These are phyloP conservation scores for Pedetes capensis DNA, from an alignment of 2,113 vertebrate genomes.

Conservation along the genomic window DNA sequence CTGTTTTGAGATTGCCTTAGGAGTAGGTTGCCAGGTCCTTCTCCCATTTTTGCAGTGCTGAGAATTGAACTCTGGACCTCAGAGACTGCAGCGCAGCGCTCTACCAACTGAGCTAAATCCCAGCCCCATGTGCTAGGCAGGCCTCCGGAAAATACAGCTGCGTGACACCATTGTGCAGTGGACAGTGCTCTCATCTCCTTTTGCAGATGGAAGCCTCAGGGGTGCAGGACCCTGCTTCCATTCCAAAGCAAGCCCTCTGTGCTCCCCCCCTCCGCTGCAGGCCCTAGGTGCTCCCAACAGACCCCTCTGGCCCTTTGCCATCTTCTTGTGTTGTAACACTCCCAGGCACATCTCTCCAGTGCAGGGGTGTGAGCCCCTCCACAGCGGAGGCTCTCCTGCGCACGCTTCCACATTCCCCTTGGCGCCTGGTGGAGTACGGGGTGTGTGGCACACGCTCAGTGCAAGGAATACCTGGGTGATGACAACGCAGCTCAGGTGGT, in stretches of 20 bases:
- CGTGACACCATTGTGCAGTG: not conserved
- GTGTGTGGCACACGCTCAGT: not conserved
- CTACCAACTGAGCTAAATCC: too few relatives aligned
- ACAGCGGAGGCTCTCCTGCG: not conserved
- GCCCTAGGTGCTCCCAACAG: not conserved
- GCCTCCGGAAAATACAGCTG: not conserved
- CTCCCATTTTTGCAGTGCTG: too few relatives aligned
- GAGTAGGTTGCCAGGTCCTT: too few relatives aligned
- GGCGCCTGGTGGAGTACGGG: not conserved
- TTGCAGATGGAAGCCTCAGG: not conserved
- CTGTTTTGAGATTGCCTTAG: too few relatives aligned
- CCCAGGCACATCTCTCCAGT: fast-evolving
- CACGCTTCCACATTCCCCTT: fast-evolving
- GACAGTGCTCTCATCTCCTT: not conserved
- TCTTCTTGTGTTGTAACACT: not conserved
- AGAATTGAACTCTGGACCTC: too few relatives aligned
- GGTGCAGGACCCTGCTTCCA: not conserved
- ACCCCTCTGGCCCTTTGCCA: not conserved
- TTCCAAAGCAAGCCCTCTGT: not conserved
- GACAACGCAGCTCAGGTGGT: not conserved
- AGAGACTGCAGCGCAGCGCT: too few relatives aligned
- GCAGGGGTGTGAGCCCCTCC: fast-evolving
- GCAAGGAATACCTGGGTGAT: not conserved
- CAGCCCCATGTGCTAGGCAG: too few relatives aligned
- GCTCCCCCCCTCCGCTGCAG: too few relatives aligned